phyloP scores from a whole-genome alignment of 2,888 invertebrate species.

The Acleris cristana region DNA sequence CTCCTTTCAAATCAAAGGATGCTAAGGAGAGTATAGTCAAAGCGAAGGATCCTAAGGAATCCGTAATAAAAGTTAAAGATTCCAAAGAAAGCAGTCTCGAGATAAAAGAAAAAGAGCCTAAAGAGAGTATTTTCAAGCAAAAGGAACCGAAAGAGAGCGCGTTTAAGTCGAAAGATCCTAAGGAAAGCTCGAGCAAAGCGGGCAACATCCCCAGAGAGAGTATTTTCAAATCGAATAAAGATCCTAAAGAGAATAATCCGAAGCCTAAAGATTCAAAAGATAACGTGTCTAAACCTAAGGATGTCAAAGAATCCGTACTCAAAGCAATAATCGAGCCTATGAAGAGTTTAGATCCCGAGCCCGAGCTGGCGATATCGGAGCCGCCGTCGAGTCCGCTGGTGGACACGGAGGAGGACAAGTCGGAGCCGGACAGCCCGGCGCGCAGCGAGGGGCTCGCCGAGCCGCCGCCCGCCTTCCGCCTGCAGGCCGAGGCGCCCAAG shows the following conservation, averaged over 20 bases:
- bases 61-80: conserved; percentile 15
- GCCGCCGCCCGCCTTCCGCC: conserved; percentile 74
- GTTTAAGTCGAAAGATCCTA: conserved; percentile 16
- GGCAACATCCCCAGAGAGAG: conserved; percentile 24
- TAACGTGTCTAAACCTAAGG: conserved; percentile 43
- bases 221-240: conserved; percentile 22
- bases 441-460: conserved; percentile 78
- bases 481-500: conserved; percentile 82
- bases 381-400: conserved; percentile 72
- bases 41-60: conserved; percentile 21
- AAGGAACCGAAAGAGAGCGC: conserved; percentile 20
- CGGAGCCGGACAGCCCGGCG: conserved; percentile 78
- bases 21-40: conserved; percentile 15
- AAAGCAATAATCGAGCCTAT: conserved; percentile 52
- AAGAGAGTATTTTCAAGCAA: conserved; percentile 25
- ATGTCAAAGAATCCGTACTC: conserved; percentile 30
- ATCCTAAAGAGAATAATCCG: conserved; percentile 36
- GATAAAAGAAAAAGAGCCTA: conserved; percentile 29
- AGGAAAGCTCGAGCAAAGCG: conserved; percentile 23
- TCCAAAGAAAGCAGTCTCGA: conserved; percentile 14
- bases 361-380: conserved; percentile 56
- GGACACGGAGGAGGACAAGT: conserved; percentile 78
- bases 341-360: conserved; percentile 57
- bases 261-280: conserved; percentile 45
- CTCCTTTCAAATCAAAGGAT: conserved; percentile 16